Conservation (phyloP, 2,113 vertebrate species). For the Orcinus orca region DNA sequence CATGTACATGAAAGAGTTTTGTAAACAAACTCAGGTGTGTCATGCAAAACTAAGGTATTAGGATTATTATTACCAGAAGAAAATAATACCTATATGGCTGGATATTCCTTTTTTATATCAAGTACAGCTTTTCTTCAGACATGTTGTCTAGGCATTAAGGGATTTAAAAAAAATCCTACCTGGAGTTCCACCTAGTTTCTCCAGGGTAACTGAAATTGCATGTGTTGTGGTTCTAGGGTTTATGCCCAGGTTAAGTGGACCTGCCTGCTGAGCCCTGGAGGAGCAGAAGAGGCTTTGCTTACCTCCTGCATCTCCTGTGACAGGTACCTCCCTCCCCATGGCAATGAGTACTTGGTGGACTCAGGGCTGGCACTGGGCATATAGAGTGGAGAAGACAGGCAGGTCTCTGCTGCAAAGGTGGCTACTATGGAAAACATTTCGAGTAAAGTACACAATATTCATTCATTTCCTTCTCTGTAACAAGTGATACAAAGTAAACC, state of each 20-base stretch:
- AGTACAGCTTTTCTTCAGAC: background rate
- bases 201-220: background rate
- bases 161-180: background rate
- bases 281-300: background rate
- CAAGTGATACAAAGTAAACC: background rate
- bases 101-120: background rate
- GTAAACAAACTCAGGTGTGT: background rate
- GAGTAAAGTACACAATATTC: background rate
- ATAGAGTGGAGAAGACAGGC: background rate
- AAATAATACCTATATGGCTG: background rate
- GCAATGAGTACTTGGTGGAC: background rate
- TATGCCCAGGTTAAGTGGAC: background rate
- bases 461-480: background rate
- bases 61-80: background rate
- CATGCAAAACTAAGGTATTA: background rate
- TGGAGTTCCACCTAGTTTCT: background rate
- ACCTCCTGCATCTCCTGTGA: background rate
- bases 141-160: background rate
- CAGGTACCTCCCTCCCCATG: background rate
- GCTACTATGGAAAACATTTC: background rate
- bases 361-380: too few species aligned
- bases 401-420: background rate
- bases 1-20: background rate
- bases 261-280: background rate
- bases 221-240: rapidly evolving